Base-by-base conservation (phyloP, 1,140 invertebrate species). In the Trinorchestia longiramus region DNA sequence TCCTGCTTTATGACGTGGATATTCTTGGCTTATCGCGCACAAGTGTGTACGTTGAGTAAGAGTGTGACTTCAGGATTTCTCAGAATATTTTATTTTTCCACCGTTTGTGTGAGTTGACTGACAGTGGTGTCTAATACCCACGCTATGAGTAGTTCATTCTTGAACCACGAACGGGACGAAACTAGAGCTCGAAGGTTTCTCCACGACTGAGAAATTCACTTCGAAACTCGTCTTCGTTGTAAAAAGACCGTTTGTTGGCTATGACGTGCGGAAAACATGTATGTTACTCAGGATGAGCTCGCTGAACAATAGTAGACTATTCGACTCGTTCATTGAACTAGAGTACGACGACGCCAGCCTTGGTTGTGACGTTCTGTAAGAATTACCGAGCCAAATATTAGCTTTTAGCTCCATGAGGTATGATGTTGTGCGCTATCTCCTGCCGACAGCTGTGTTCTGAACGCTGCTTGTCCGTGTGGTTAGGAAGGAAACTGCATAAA, bases 291-390 rank as follows among this genome's bases (percentile, higher is more conserved):
- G 28, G 62, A 36, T 77, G 62, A 36, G 62, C 62, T 77, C 36
- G 62, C 62, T 77, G 62, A 77, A 77, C 62, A 77, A 15, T 77
- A 77, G 62, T 15, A 77, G 62, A 90, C 36, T 43, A 90, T 90
- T 90, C 6, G 28, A 90, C 88, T 90, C 28, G 0, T 42, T 42
- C 43, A 17, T 90, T n/a, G 40, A 42, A 90, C 88, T 19, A 11
- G 62, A 77, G 11, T 42, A 90, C 8, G 88, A 43, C n/a, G 88
- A 90, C 88, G 23, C 15, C 43, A 19, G 88, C 43, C 41, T 43
- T 90, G 88, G 88, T 90, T 90, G 88, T 90, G 88, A 90, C 88
- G 43, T 90, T 90, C 88, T 41, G 41, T 90, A 90, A 11, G n/a
- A 90, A 43, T 41, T 90, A 42, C 88, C 88, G 88, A 41, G 88